These are phyloP conservation scores for Melanotaenia nigrans DNA, from an alignment of 2,797 vertebrate species.

Conservation along the genomic window DNA sequence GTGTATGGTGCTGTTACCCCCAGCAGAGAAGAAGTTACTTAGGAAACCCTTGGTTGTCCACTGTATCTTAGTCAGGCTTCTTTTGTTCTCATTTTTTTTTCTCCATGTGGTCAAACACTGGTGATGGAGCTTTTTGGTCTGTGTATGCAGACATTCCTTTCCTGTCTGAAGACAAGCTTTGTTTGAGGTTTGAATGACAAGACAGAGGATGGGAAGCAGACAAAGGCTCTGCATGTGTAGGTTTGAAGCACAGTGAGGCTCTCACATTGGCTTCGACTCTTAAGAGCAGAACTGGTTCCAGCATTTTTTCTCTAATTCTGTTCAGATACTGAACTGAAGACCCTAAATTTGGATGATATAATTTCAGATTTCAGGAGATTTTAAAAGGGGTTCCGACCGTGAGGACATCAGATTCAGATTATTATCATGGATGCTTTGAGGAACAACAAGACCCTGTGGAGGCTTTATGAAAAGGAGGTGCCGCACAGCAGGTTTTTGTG, in stretches of 20 bases:
- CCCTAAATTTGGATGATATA: not conserved
- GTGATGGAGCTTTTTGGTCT: constrained; percentile 43
- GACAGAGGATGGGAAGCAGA: constrained; percentile 40
- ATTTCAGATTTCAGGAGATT: not conserved
- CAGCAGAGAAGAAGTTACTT: constrained; percentile 37
- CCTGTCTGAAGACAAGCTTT: constrained; percentile 47
- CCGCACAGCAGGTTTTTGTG: constrained; percentile 72
- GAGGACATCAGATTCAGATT: not conserved
- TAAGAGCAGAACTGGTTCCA: not conserved
- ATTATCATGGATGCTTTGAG: constrained; percentile 50
- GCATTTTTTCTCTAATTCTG: not conserved
- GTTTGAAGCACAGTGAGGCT: constrained; percentile 16
- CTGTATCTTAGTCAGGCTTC: constrained; percentile 20
- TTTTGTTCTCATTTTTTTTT: constrained; percentile 20
- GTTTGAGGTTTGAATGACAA: constrained; percentile 53
- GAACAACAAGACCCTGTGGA: constrained; percentile 59
- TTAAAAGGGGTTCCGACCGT: constrained; percentile 1
- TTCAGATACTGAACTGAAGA: not conserved
- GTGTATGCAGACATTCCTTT: constrained; percentile 57
- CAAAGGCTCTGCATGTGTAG: constrained; percentile 36
- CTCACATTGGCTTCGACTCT: constrained; percentile 5
- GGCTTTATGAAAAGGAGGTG: constrained; percentile 68
- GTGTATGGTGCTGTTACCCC: constrained; percentile 32
- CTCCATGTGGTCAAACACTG: constrained; percentile 39
- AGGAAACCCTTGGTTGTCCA: constrained; percentile 26